Base-by-base conservation (phyloP, 2,888 invertebrate species). In the Diaperis boleti region DNA sequence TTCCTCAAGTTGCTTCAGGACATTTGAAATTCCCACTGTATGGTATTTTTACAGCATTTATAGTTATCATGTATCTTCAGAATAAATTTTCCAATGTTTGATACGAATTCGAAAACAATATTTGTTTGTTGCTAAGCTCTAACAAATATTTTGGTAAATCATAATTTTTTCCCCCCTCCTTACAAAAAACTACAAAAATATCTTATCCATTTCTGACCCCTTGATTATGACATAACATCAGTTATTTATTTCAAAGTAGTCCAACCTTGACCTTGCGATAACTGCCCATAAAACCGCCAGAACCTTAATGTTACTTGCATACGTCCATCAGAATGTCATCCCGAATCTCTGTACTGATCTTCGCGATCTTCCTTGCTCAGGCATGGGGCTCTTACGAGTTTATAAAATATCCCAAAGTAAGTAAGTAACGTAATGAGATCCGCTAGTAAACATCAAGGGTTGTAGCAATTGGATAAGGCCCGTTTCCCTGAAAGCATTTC, bases 251-350 rank as follows among this genome's bases (percentile, higher is more conserved):
- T 5, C 35, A 13, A 1, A 2, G 1, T 1, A 5, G n/a, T 11
- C 35, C n/a, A 13, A 35, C 35, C 35, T 13, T 33, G 35, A 49
- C 33, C 18, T 35, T 35, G 10, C 10, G 49, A 49, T 49, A 49
- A 49, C 10, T 11, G 7, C 10, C 6, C 10, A 49, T 49, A 49
- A 49, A 49, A 49, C 49, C 2, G 35, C 35, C 17, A 18, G 15
- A n/a, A 33, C 10, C 1, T 2, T 5, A 35, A 35, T 5, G 10
- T 7, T 8, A 2, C 35, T 18, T 13, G 29, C 35, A 49, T 10
- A 49, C 26, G 11, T 10, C 33, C n/a, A 15, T 8, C 49, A 49
- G 8, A 15, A 49, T 35, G 49, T 18, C 42, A 11, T 6, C 17
- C 13, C 42, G 18, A 20, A 15, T 18, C 20, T 49, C 20, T 17